Base-by-base conservation (phyloP, 2,888 invertebrate species). In the Apamea crenata region DNA sequence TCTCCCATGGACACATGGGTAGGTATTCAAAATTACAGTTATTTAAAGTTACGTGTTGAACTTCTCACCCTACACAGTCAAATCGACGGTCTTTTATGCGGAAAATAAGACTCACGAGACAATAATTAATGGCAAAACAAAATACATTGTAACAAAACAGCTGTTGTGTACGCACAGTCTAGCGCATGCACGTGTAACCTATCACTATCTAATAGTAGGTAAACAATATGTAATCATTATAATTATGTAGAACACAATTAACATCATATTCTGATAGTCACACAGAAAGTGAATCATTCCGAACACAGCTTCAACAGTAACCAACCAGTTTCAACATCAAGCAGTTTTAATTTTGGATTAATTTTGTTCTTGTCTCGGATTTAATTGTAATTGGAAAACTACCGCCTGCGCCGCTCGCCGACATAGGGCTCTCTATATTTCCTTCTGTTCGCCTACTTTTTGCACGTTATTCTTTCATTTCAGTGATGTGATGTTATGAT, bases 181-280 rank as follows among this genome's bases (percentile, higher is more conserved):
- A 65, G 67, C 10, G 32, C 74, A 77, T n/a, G 63, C 85, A 86
- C 85, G 85, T 86, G 85, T 80, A 82, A 73, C 68, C 65, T 73
- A 63, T 59, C 72, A 67, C 47, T 75, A 75, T 80, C 74, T 50
- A 29, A 21, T n/a, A 74, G 53, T 85, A 10, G 4, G 29, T 73
- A 85, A 79, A 85, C 69, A 82, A 77, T 70, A 65, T 63, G 65
- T 78, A 67, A 44, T 53, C 18, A 59, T 61, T 78, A 53, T 29
- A 80, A 72, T 66, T 59, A 67, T 61, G 32, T 75, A 59, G 32
- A 53, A 59, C 21, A 70, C 70, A 70, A 79, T 50, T 73, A 68
- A 44, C n/a, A 71, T n/a, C 32, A 66, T n/a, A 66, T 74, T 85
- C 67, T 50, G 36, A 77, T 68, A 32, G 53, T 44, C 16, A 53